These are phyloP conservation scores for Petrocephalus zakoni DNA, from an alignment of 2,113 vertebrate species.

Conservation along the genomic window DNA sequence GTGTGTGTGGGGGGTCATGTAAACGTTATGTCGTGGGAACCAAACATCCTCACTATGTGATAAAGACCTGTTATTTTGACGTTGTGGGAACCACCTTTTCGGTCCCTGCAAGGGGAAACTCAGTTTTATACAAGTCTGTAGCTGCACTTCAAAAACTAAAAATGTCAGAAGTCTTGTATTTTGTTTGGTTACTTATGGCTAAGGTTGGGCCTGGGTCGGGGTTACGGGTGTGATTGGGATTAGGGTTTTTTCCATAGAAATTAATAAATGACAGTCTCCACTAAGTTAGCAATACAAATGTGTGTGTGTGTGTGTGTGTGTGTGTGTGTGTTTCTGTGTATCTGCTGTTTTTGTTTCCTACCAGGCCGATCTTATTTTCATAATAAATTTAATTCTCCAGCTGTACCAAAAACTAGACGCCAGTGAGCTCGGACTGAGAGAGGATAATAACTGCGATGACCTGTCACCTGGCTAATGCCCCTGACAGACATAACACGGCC, in stretches of 20 bases:
- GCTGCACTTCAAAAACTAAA: not conserved
- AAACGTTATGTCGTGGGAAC: not conserved
- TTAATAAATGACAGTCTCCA: too few relatives aligned
- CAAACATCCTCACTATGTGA: too few relatives aligned
- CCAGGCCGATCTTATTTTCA: not conserved
- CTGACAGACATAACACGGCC: not conserved
- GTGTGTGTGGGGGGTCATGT: not conserved
- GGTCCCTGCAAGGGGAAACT: not conserved
- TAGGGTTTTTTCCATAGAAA: too few relatives aligned
- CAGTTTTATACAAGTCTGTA: not conserved
- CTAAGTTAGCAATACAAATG: too few relatives aligned
- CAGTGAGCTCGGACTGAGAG: not conserved
- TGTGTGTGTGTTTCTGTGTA: too few relatives aligned
- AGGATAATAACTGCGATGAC: not conserved
- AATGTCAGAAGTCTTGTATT: not conserved
- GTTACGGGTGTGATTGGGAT: too few relatives aligned
- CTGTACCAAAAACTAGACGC: not conserved
- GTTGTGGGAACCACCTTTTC: not conserved
- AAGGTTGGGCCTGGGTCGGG: too few relatives aligned
- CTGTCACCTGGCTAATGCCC: not conserved
- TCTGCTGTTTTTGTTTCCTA: too few relatives aligned
- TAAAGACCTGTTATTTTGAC: not conserved
- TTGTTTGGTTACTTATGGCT: too few relatives aligned
- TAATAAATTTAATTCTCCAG: not conserved
- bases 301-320: too few relatives aligned